Conservation (phyloP, 2,888 invertebrate species). For the Spatulosminthurus flaviceps region DNA sequence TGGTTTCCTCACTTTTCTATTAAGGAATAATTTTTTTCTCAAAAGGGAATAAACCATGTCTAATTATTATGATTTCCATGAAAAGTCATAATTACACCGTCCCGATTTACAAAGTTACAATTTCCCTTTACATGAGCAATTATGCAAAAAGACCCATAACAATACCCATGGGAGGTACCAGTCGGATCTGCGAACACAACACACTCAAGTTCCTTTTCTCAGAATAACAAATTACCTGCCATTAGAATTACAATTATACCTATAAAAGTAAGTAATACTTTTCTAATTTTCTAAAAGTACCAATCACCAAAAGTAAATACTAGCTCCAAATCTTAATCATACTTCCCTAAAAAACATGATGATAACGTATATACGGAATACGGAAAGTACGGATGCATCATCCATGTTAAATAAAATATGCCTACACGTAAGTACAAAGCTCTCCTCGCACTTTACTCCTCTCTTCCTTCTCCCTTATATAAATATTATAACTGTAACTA, state of each 20-base stretch:
- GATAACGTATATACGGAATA: too few species aligned
- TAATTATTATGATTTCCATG: constrained; percentile 8
- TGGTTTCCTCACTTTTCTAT: not conserved
- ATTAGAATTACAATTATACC: not conserved
- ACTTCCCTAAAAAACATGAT: too few species aligned
- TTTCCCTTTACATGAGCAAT: constrained; percentile 5
- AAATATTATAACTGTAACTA: too few species aligned
- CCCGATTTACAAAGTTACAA: constrained; percentile 8
- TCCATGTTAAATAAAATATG: too few species aligned
- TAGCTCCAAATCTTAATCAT: too few species aligned
- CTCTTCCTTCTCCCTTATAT: too few species aligned
- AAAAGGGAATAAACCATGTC: constrained; percentile 5
- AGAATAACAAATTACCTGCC: constrained; percentile 5
- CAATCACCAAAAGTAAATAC: too few species aligned
- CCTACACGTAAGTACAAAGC: too few species aligned
- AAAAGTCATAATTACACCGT: constrained; percentile 12
- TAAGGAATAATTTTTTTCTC: constrained; percentile 7
- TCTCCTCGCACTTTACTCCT: too few species aligned
- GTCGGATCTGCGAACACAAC: not conserved
- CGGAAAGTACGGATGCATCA: too few species aligned
- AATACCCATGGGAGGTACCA: not conserved
- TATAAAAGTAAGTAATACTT: not conserved
- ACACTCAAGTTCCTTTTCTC: not conserved
- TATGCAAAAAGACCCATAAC: constrained; percentile 9
- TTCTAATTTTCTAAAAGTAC: too few species aligned